A percentile compares a stretch with the other conserved stretches of the same genome.
phyloP scores from a whole-genome alignment of 2,113 vertebrate genomes.

The Urocynchramus pylzowi region DNA sequence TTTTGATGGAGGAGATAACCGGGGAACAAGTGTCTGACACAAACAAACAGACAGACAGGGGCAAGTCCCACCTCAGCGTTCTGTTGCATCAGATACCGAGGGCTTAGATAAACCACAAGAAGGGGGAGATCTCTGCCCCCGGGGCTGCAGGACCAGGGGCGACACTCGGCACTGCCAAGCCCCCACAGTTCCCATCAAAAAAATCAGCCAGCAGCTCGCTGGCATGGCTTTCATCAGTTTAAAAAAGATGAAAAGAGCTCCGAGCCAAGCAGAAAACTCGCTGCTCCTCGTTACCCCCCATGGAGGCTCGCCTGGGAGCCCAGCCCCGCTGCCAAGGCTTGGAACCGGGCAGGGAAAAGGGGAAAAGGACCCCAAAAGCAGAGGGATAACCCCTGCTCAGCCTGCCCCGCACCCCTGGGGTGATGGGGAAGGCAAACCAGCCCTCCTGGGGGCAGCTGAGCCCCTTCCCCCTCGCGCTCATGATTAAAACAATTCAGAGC shows the following conservation, averaged over 20 bases:
- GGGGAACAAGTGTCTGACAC: conserved; percentile 54
- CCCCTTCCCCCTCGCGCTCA: fast-evolving
- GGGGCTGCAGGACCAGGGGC: conserved; percentile 58
- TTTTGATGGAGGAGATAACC: conserved; percentile 54
- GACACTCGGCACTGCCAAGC: conserved; percentile 55
- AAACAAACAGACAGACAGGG: conserved; percentile 62
- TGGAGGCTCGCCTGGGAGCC: not conserved
- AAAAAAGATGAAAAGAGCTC: conserved; percentile 61
- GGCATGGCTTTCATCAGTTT: conserved; percentile 59
- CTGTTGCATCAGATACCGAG: conserved; percentile 49
- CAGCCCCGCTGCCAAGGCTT: not conserved
- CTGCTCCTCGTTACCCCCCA: conserved; percentile 56
- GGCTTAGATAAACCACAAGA: conserved; percentile 51
- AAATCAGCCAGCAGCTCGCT: conserved; percentile 42
- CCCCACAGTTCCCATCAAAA: conserved; percentile 63
- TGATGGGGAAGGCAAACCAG: not conserved
- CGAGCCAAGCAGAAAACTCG: not conserved
- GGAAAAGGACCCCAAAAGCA: not conserved
- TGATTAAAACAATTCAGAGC: not conserved
- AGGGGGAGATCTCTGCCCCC: conserved; percentile 61
- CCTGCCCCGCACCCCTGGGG: not conserved
- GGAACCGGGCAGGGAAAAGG: fast-evolving
- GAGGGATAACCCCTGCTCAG: fast-evolving
- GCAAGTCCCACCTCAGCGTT: conserved; percentile 48
- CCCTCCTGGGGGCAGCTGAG: fast-evolving